Conservation (phyloP, 2,888 invertebrate species). For the Slavum lentiscoides region DNA sequence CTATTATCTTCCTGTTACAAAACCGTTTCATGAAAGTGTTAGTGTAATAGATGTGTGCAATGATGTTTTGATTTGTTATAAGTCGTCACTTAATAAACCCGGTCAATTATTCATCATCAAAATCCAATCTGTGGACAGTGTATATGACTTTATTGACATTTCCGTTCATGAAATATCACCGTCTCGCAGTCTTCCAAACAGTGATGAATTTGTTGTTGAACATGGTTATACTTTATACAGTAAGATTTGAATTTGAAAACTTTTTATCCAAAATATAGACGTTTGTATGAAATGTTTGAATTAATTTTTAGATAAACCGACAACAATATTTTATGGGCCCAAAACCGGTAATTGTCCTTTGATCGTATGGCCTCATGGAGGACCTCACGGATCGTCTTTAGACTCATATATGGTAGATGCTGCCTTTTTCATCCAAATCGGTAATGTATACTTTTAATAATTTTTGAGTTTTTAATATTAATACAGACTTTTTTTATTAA, state of each 20-base stretch:
- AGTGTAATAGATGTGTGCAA: slow-evolving; percentile 40
- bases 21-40: slow-evolving; percentile 42
- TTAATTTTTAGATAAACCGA: slow-evolving; percentile 65
- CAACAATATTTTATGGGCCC: slow-evolving; percentile 70
- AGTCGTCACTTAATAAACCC: slow-evolving; percentile 51
- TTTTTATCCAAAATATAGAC: not conserved
- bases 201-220: slow-evolving; percentile 37
- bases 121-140: not conserved
- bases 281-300: slow-evolving; percentile 55
- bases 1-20: slow-evolving; percentile 33
- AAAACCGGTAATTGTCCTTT: slow-evolving; percentile 65
- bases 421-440: slow-evolving; percentile 52
- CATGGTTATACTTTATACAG: slow-evolving; percentile 43
- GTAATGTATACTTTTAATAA: slow-evolving; percentile 28
- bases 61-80: slow-evolving; percentile 36
- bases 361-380: slow-evolving; percentile 80
- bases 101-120: slow-evolving; percentile 27
- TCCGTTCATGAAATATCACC: slow-evolving; percentile 38
- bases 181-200: slow-evolving; percentile 30
- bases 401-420: slow-evolving; percentile 64
- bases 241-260: not conserved
- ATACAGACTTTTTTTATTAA: not conserved
- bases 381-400: slow-evolving; percentile 73
- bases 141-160: slow-evolving; percentile 21
- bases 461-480: not conserved